These are phyloP conservation scores for Meriones unguiculatus DNA, from an alignment of 2,113 vertebrate genomes.

Conservation along the genomic window DNA sequence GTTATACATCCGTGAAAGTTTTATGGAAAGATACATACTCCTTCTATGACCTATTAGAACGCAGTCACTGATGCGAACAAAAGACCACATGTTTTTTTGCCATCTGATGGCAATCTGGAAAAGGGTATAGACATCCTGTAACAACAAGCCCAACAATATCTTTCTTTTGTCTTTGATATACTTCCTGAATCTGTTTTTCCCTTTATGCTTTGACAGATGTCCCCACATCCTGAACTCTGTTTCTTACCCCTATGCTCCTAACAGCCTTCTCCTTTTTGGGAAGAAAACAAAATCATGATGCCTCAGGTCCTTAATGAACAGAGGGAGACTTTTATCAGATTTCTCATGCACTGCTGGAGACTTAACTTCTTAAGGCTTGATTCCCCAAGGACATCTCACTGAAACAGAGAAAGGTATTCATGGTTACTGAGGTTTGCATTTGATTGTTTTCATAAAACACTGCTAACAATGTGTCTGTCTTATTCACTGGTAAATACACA, in stretches of 20 bases:
- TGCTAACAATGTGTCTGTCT: not conserved
- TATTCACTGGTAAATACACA: not conserved
- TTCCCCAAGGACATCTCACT: constrained; percentile 50
- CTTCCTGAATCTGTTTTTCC: not conserved
- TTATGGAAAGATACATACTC: accelerated
- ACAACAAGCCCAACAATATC: not conserved
- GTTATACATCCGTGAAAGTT: not conserved
- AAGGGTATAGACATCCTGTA: not conserved
- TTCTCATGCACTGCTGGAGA: constrained; percentile 68
- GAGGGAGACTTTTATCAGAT: constrained; percentile 71
- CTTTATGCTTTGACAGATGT: not conserved
- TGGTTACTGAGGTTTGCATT: constrained; percentile 1
- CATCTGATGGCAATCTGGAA: not conserved
- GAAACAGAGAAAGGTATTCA: constrained; percentile 19
- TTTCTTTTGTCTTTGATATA: not conserved
- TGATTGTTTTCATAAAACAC: constrained; percentile 65
- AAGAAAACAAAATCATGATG: constrained; percentile 58
- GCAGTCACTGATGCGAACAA: accelerated
- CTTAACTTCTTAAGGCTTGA: constrained; percentile 37
- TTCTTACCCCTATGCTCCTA: not conserved
- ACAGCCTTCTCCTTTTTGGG: not conserved
- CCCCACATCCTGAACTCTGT: not conserved
- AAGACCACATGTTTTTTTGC: not conserved
- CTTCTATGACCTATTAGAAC: not conserved
- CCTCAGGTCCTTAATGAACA: constrained; percentile 56